Percentiles rank a stretch among this genome's conserved stretches.
Conservation (phyloP, 2,797 vertebrate genomes). For the Emydoidea blandingii region DNA sequence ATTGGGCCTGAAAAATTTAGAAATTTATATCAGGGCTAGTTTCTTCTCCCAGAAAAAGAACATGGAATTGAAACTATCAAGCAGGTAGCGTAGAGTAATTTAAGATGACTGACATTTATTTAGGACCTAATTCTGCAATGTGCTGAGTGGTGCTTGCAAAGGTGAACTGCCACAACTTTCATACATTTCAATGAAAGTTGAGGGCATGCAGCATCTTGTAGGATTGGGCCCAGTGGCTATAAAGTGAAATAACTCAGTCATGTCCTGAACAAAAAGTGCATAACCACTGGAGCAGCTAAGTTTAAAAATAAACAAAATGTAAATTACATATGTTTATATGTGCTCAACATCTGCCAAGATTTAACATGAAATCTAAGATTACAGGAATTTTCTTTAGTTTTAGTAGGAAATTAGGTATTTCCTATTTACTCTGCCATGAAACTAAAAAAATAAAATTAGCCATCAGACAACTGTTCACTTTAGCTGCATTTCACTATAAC, state of each 20-base stretch:
- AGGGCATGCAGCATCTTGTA: not conserved
- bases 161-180: constrained; percentile 9
- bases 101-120: not conserved
- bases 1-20: not conserved
- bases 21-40: not conserved
- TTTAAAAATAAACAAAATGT: constrained; percentile 20
- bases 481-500: not conserved
- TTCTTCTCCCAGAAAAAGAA: not conserved
- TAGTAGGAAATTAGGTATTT: constrained; percentile 6
- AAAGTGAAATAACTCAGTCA: constrained; percentile 22
- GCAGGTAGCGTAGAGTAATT: not conserved
- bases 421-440: not conserved
- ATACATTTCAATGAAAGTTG: not conserved
- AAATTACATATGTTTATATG: not conserved
- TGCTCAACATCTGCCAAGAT: constrained; percentile 14
- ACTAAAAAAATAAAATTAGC: not conserved
- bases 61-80: not conserved
- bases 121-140: not conserved
- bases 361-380: not conserved
- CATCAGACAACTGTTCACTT: not conserved
- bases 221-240: not conserved
- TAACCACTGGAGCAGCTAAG: constrained; percentile 19
- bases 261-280: not conserved
- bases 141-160: not conserved
- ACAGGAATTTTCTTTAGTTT: not conserved